Conservation (phyloP, 2,797 vertebrate genomes). For the Coilia nasus region DNA sequence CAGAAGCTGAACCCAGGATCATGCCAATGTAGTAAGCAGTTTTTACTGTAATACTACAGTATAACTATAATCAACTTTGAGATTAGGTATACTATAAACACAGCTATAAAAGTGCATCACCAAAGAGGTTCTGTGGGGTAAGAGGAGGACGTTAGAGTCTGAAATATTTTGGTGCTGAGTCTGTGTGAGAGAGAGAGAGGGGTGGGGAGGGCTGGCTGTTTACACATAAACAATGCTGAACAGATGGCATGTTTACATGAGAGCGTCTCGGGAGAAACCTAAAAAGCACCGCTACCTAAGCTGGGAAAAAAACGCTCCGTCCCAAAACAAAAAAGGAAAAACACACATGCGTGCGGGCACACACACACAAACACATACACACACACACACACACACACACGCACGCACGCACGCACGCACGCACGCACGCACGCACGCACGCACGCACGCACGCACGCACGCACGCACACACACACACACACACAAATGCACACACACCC, state of each 20-base stretch:
- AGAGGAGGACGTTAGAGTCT: not conserved
- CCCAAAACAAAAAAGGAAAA: not conserved
- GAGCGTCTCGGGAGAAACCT: conserved; percentile 45
- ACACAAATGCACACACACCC: too few species aligned
- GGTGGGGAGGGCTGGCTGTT: conserved; percentile 45
- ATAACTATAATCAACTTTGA: not conserved
- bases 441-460: not conserved
- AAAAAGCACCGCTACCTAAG: conserved; percentile 36
- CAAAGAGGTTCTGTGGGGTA: not conserved
- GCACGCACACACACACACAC: not conserved
- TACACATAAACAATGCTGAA: conserved; percentile 47
- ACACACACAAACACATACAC: not conserved
- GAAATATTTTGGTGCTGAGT: not conserved
- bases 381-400: conserved; percentile 12
- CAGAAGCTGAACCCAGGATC: conserved; percentile 60
- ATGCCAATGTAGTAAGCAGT: not conserved
- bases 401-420: conserved; percentile 42
- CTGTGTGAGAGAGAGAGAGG: conserved; percentile 33
- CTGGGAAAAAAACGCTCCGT: conserved; percentile 44
- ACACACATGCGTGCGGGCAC: too few species aligned
- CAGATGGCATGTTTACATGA: conserved; percentile 49
- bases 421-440: conserved; percentile 43
- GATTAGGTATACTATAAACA: not conserved
- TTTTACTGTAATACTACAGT: not conserved
- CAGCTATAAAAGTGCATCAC: not conserved